Evolutionary conservation across 1,140 invertebrate species (phyloP).

Genomic region (Triops longicaudatus): DNA sequence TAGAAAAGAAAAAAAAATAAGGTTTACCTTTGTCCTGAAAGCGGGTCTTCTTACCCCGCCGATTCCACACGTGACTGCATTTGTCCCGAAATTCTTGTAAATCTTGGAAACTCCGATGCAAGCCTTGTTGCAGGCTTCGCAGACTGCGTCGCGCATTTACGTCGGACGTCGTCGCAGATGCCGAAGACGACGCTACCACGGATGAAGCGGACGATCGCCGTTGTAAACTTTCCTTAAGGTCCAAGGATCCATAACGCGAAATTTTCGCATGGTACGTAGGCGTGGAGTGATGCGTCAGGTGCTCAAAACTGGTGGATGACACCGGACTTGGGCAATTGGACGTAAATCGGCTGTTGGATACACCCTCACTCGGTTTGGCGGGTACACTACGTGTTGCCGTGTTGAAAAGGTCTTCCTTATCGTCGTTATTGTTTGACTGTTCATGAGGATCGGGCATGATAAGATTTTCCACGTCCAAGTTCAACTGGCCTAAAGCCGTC

Average conservation of each 20-base stretch:
- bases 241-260: slow-evolving; percentile 24
- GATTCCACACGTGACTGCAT: slow-evolving; percentile 21
- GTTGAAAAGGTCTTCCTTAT: not conserved
- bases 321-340: not conserved
- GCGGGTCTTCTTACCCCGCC: slow-evolving; percentile 21
- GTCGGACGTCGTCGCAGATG: slow-evolving; percentile 17
- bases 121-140: slow-evolving; percentile 23
- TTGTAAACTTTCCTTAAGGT: not conserved
- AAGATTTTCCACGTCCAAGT: slow-evolving; percentile 79
- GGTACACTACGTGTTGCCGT: not conserved
- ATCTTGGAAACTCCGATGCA: slow-evolving; percentile 24
- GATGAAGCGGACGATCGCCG: not conserved
- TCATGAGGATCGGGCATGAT: slow-evolving; percentile 54
- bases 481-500: slow-evolving; percentile 70
- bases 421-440: slow-evolving; percentile 33
- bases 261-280: slow-evolving; percentile 22
- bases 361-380: not conserved
- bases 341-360: not conserved
- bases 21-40: slow-evolving; percentile 22
- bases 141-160: slow-evolving; percentile 19
- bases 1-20: not conserved
- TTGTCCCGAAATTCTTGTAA: slow-evolving; percentile 23
- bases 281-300: not conserved
- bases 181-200: slow-evolving; percentile 11
- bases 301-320: not conserved